A percentile compares a stretch with the other conserved stretches of the same genome.
These are phyloP conservation scores for Melanotaenia duboulayi DNA, from an alignment of 2,113 vertebrate species.

Conservation along the genomic window DNA sequence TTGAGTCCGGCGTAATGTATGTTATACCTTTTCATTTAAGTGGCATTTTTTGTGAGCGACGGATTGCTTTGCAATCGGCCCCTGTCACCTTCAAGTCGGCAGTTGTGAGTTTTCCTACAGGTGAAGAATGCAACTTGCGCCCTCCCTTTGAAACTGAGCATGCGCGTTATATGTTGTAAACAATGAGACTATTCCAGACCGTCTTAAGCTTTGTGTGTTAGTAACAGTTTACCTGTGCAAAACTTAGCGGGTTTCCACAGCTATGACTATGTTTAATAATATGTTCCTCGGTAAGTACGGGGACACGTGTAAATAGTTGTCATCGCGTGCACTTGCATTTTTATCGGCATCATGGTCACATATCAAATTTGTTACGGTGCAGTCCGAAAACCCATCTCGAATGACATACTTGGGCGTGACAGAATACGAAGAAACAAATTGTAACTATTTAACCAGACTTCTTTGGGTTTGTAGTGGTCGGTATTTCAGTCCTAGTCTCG, in stretches of 20 bases:
- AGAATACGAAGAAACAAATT: conserved; percentile 50
- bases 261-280: conserved; percentile 31
- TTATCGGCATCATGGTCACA: conserved; percentile 58
- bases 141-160: conserved; percentile 73
- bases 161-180: conserved; percentile 83
- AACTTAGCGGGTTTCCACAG: conserved; percentile 38
- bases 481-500: neutral
- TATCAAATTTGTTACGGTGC: conserved; percentile 64
- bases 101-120: conserved; percentile 46
- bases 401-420: conserved; percentile 81
- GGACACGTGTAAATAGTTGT: conserved; percentile 40
- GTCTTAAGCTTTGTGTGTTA: conserved; percentile 80
- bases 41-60: neutral
- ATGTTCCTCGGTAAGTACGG: conserved; percentile 79
- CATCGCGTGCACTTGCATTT: conserved; percentile 55
- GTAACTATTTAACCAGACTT: neutral
- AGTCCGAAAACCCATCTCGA: conserved; percentile 60
- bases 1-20: neutral
- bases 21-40: neutral
- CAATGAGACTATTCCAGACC: conserved; percentile 83
- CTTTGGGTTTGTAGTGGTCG: neutral
- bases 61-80: neutral
- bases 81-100: neutral
- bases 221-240: conserved; percentile 60
- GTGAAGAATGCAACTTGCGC: conserved; percentile 55